A percentile compares a stretch with the other conserved stretches of the same genome.
Evolutionary conservation across 2,888 invertebrate species (phyloP).

Genomic region (Athripsodes cinereus): DNA sequence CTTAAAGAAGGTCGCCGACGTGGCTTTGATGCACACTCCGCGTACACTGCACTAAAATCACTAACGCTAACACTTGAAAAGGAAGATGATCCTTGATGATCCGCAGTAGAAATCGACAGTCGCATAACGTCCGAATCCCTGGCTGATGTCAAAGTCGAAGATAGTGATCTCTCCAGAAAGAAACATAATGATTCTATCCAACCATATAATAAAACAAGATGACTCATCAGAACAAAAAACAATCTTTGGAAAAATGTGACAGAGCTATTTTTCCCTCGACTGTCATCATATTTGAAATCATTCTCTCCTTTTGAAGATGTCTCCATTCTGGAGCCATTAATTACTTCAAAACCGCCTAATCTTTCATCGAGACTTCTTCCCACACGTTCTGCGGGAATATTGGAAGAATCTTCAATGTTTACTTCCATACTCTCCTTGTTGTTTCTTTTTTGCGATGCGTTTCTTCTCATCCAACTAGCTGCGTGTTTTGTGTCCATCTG

Average conservation of each 20-base stretch:
- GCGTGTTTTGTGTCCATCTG: slow-evolving; percentile 16
- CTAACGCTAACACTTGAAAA: neutral
- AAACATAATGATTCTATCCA: neutral
- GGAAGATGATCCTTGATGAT: neutral
- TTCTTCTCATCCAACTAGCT: slow-evolving; percentile 15
- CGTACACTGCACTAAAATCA: slow-evolving; percentile 1
- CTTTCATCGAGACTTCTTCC: neutral
- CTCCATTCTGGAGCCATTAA: neutral
- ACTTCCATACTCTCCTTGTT: too few species aligned
- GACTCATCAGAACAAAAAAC: neutral
- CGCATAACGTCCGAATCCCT: neutral
- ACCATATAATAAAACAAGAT: neutral
- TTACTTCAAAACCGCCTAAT: neutral
- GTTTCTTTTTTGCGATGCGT: too few species aligned
- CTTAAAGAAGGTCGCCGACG: neutral
- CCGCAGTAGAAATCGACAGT: too few species aligned
- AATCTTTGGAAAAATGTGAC: neutral
- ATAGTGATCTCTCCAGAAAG: too few species aligned
- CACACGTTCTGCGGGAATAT: neutral
- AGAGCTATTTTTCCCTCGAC: slow-evolving; percentile 12
- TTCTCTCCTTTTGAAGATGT: neutral
- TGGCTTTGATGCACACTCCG: neutral
- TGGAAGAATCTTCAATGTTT: too few species aligned
- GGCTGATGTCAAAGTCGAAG: too few species aligned
- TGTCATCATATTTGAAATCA: slow-evolving; percentile 19